phyloP scores from a whole-genome alignment of 1,140 invertebrate species.

The Macrosteles quadrilineatus region DNA sequence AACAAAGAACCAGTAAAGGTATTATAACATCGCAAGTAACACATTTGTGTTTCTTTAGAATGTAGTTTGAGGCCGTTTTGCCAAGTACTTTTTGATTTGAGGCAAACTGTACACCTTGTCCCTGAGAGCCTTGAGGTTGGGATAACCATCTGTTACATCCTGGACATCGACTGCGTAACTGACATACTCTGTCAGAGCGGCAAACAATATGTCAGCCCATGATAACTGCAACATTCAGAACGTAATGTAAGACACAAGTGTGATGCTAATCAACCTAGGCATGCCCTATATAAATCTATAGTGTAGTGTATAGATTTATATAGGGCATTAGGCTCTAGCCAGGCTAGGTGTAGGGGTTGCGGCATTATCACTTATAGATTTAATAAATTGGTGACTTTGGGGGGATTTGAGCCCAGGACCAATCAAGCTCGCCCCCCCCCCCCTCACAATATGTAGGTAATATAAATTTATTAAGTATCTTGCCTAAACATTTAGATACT shows the following conservation, averaged over 20 bases:
- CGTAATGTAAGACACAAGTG: not conserved
- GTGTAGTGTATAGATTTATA: not conserved
- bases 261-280: not conserved
- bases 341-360: not conserved
- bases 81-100: slow-evolving; percentile 53
- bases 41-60: too few relatives aligned
- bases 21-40: too few relatives aligned
- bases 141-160: slow-evolving; percentile 56
- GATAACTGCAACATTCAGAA: slow-evolving; percentile 56
- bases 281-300: not conserved
- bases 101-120: slow-evolving; percentile 52
- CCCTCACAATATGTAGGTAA: too few relatives aligned
- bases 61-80: slow-evolving; percentile 53
- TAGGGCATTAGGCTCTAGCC: not conserved
- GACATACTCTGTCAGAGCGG: slow-evolving; percentile 59
- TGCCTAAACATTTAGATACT: too few relatives aligned
- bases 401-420: too few relatives aligned
- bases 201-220: slow-evolving; percentile 64
- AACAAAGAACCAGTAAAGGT: too few relatives aligned
- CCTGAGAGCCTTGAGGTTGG: slow-evolving; percentile 51
- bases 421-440: too few relatives aligned
- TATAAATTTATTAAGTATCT: too few relatives aligned
- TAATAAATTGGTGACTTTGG: not conserved
- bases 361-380: not conserved
- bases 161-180: slow-evolving; percentile 56